phyloP scores from a whole-genome alignment of 1,140 invertebrate genomes.

The Orussus abietinus region DNA sequence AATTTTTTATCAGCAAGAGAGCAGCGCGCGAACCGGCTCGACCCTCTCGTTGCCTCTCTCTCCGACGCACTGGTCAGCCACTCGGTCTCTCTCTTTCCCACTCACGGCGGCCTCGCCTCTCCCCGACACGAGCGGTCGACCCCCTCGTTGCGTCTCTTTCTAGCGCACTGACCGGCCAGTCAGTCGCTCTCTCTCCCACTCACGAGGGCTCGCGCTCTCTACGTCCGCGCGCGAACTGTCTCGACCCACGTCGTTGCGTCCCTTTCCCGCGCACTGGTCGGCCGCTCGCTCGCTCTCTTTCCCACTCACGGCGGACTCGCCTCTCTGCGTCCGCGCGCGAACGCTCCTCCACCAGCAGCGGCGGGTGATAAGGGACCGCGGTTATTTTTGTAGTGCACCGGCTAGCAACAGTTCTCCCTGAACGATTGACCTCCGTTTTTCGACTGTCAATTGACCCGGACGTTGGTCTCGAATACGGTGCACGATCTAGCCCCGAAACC shows the following conservation, averaged over 20 bases:
- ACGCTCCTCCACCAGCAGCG: slow-evolving; percentile 20
- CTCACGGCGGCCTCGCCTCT: background rate
- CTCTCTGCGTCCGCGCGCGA: slow-evolving; percentile 15
- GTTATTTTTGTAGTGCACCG: slow-evolving; percentile 35
- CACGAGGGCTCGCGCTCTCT: slow-evolving; percentile 4
- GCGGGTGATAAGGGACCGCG: slow-evolving; percentile 24
- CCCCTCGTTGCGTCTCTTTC: slow-evolving; percentile 6
- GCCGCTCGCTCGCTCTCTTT: slow-evolving; percentile 6
- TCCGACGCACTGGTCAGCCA: no score
- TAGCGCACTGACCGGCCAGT: no score
- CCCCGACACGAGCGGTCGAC: background rate
- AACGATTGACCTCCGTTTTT: background rate
- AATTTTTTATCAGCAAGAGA: slow-evolving; percentile 24
- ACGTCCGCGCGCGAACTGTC: background rate
- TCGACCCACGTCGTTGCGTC: background rate
- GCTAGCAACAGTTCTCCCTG: slow-evolving; percentile 33
- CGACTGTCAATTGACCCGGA: background rate
- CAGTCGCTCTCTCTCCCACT: slow-evolving; percentile 1
- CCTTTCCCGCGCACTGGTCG: no score
- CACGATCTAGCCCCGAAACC: no score
- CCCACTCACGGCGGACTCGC: background rate
- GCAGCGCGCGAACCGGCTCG: background rate
- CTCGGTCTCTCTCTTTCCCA: slow-evolving; percentile 3
- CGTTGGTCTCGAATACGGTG: background rate
- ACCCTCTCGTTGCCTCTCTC: slow-evolving; percentile 6